phyloP scores from a whole-genome alignment of 2,888 invertebrate species.

The Parasteatoda lunata region DNA sequence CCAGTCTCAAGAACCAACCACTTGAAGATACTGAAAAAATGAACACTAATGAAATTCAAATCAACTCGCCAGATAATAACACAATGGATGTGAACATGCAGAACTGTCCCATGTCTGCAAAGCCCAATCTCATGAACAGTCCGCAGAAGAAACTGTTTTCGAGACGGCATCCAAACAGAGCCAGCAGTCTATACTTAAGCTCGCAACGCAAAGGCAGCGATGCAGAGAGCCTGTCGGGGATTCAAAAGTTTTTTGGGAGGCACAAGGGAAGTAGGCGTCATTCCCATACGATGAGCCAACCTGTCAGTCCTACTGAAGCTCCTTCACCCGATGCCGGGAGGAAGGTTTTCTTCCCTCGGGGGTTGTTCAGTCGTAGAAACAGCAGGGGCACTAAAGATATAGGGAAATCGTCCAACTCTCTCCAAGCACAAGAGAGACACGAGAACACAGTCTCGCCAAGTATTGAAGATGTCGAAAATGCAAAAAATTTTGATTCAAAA shows the following conservation, averaged over 20 bases:
- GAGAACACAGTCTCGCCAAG: conserved; percentile 9
- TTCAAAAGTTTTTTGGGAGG: conserved; percentile 37
- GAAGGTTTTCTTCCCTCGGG: neutral
- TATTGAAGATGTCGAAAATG: conserved; percentile 34
- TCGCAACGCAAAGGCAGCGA: conserved; percentile 17
- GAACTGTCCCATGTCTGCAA: conserved; percentile 7
- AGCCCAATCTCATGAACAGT: neutral
- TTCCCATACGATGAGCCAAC: conserved; percentile 45
- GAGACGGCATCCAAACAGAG: conserved; percentile 28
- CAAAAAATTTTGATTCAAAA: conserved; percentile 24
- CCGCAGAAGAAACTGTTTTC: conserved; percentile 12
- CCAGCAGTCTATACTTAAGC: conserved; percentile 31
- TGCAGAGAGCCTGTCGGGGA: conserved; percentile 27
- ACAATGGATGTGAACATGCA: conserved; percentile 3
- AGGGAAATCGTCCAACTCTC: neutral
- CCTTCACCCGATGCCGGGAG: neutral
- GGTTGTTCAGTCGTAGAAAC: conserved; percentile 26
- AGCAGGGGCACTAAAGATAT: conserved; percentile 11
- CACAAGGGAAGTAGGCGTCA: neutral
- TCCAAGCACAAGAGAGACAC: conserved; percentile 16
- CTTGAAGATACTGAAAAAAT: neutral
- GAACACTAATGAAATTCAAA: no score
- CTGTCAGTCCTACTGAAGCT: conserved; percentile 45
- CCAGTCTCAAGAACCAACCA: neutral
- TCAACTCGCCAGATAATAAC: neutral